Percentiles rank a stretch among this genome's conserved stretches.
Evolutionary conservation across 1,140 invertebrate species (phyloP).

Genomic region (Latrodectus geometricus): DNA sequence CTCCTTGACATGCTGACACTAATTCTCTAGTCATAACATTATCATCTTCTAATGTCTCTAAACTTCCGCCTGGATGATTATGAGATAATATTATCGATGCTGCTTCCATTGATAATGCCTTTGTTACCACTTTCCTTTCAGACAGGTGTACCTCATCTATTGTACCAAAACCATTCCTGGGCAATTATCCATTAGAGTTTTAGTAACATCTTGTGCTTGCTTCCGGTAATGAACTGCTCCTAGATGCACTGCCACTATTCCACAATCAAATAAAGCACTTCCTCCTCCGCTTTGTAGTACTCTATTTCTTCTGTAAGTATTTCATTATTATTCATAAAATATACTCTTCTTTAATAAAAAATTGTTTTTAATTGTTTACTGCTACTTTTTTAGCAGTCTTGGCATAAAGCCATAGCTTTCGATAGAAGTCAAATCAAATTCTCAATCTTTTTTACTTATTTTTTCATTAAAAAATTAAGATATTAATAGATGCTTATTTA

Average conservation of each 20-base stretch:
- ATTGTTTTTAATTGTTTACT: constrained; percentile 35
- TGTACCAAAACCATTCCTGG: constrained; percentile 23
- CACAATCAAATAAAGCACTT: constrained; percentile 19
- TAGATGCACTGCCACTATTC: constrained; percentile 27
- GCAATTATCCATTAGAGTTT: constrained; percentile 27
- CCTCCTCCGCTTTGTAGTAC: constrained; percentile 3
- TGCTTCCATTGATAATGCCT: neutral
- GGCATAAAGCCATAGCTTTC: constrained; percentile 25
- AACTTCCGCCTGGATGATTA: neutral
- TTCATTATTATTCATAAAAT: constrained; percentile 43
- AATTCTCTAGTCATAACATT: constrained; percentile 1
- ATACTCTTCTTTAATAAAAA: constrained; percentile 11
- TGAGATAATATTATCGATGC: neutral
- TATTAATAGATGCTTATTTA: neutral
- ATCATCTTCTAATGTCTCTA: neutral
- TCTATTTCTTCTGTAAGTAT: constrained; percentile 36
- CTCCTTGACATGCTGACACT: neutral
- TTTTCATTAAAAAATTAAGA: neutral
- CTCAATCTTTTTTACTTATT: constrained; percentile 25
- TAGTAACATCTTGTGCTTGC: constrained; percentile 25
- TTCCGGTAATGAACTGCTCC: constrained; percentile 16
- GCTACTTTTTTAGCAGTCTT: constrained; percentile 22
- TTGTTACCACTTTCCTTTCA: neutral
- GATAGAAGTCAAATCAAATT: constrained; percentile 20
- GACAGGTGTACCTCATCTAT: neutral